Conservation (phyloP, 2,888 invertebrate genomes). For the Linyphia triangularis region DNA sequence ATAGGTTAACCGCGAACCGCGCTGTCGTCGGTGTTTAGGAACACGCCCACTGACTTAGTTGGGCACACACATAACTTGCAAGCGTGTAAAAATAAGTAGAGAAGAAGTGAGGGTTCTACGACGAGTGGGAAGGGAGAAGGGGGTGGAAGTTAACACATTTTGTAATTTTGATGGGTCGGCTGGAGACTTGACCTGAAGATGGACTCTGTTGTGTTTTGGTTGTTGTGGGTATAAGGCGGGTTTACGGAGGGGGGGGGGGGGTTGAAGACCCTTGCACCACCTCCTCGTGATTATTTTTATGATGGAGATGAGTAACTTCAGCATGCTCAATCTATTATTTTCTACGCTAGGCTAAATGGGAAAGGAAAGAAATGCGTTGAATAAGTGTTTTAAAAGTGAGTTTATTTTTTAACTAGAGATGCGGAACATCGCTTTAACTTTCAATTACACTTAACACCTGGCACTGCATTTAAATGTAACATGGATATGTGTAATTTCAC, state of each 20-base stretch:
- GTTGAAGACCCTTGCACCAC: too few species aligned
- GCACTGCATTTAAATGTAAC: too few species aligned
- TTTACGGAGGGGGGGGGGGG: too few species aligned
- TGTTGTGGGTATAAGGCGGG: neutral
- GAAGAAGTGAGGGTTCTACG: neutral
- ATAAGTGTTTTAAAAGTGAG: too few species aligned
- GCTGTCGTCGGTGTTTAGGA: slow-evolving; percentile 32
- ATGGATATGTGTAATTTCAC: too few species aligned
- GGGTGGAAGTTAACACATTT: neutral
- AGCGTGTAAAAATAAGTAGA: slow-evolving; percentile 1
- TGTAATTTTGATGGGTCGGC: slow-evolving; percentile 3
- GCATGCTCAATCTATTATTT: too few species aligned
- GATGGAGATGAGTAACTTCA: neutral
- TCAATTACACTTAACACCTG: too few species aligned
- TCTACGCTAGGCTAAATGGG: too few species aligned
- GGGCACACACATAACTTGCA: slow-evolving; percentile 1
- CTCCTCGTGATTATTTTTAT: neutral
- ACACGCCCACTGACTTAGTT: slow-evolving; percentile 47
- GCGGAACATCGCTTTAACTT: too few species aligned
- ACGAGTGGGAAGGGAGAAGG: neutral
- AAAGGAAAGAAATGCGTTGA: too few species aligned
- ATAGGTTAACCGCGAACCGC: slow-evolving; percentile 56
- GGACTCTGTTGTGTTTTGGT: neutral
- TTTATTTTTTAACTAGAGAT: too few species aligned
- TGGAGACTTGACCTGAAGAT: neutral